A percentile compares a stretch with the other conserved stretches of the same genome.
Evolutionary conservation across 1,140 invertebrate genomes (phyloP).

Genomic region (Drosophila parabipectinata): DNA sequence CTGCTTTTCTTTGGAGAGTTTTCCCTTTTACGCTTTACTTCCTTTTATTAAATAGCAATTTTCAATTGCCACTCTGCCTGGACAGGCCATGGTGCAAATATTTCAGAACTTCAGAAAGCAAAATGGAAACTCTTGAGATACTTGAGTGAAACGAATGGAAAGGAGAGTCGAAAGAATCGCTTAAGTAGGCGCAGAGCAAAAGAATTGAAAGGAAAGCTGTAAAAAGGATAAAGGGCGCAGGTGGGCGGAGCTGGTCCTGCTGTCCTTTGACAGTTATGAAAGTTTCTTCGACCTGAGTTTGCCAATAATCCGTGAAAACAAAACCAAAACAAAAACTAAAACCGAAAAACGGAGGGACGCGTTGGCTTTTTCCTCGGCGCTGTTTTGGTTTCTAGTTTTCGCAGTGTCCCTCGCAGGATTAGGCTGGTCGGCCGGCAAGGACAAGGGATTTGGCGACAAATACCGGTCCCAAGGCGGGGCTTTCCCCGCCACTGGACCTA

Average conservation of each 20-base stretch:
- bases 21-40: slow-evolving; percentile 2
- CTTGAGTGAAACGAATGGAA: slow-evolving; percentile 42
- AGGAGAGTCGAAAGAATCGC: slow-evolving; percentile 49
- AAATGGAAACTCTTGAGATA: slow-evolving; percentile 60
- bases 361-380: slow-evolving; percentile 13
- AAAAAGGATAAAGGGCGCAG: slow-evolving; percentile 21
- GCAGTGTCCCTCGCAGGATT: slow-evolving; percentile 50
- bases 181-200: slow-evolving; percentile 57
- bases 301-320: slow-evolving; percentile 74
- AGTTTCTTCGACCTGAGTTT: slow-evolving; percentile 61
- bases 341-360: slow-evolving; percentile 19
- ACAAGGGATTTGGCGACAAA: slow-evolving; percentile 61
- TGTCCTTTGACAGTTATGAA: slow-evolving; percentile 68
- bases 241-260: background rate
- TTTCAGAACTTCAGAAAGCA: slow-evolving; percentile 43
- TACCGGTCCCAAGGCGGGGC: slow-evolving; percentile 42
- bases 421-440: slow-evolving; percentile 48
- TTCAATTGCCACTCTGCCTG: slow-evolving; percentile 50
- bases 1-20: background rate
- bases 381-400: slow-evolving; percentile 55
- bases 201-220: slow-evolving; percentile 5
- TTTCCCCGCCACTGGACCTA: slow-evolving; percentile 5
- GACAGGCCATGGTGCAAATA: slow-evolving; percentile 35
- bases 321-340: slow-evolving; percentile 61
- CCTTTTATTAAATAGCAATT: slow-evolving; percentile 36